phyloP scores from a whole-genome alignment of 92 coral and sea anemone genomes.

The Micromussa lordhowensis region DNA sequence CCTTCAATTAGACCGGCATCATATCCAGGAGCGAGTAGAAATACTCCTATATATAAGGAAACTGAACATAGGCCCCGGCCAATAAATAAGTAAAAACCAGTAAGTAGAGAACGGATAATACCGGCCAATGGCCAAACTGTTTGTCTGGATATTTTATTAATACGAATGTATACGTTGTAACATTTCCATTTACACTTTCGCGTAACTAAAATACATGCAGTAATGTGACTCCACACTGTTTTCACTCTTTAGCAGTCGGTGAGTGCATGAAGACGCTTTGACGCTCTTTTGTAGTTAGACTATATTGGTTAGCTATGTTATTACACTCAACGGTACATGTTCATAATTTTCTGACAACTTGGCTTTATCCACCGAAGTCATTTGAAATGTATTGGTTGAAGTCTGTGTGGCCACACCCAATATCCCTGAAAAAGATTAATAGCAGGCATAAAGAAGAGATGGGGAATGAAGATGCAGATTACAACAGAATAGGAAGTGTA shows the following conservation, averaged over 20 bases:
- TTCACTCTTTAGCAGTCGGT: neutral
- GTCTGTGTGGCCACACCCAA: slow-evolving; percentile 90
- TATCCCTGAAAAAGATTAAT: slow-evolving; percentile 69
- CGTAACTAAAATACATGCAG: neutral
- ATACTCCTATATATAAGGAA: too few species aligned
- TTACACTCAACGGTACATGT: neutral
- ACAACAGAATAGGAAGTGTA: neutral
- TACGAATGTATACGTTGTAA: neutral
- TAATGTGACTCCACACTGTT: neutral
- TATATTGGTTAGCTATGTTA: too few species aligned
- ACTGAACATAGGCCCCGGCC: too few species aligned
- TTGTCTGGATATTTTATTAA: neutral
- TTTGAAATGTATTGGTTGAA: slow-evolving; percentile 52
- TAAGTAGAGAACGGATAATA: too few species aligned
- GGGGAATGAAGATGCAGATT: neutral
- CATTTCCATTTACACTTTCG: neutral
- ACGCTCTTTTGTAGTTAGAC: too few species aligned
- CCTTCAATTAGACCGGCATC: too few species aligned
- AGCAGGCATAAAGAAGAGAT: neutral
- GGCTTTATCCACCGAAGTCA: neutral
- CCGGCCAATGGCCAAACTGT: neutral
- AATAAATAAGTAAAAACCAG: neutral
- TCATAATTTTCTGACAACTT: neutral
- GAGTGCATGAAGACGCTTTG: neutral
- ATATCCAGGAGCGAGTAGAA: too few species aligned